A percentile compares a stretch with the other conserved stretches of the same genome.
These are phyloP conservation scores for Glareola pratincola DNA, from an alignment of 2,113 vertebrate genomes.

Conservation along the genomic window DNA sequence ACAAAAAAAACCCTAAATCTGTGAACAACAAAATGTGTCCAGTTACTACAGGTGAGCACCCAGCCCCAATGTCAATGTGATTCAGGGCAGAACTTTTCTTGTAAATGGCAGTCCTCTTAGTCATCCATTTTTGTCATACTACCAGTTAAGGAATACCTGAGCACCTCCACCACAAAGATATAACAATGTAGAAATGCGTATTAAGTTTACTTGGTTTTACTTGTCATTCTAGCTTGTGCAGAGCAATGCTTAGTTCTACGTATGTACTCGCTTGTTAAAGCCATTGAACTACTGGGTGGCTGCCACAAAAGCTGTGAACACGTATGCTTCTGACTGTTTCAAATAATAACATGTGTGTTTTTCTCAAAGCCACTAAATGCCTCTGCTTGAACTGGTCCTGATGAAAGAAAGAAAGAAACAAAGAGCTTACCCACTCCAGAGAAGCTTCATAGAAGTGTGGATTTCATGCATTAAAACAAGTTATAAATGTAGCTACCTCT, in stretches of 20 bases:
- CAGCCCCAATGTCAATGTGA: not conserved
- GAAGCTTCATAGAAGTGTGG: not conserved
- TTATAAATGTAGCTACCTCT: not conserved
- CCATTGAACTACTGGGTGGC: not conserved
- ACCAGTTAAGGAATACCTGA: not conserved
- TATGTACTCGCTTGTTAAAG: not conserved
- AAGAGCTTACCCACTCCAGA: not conserved
- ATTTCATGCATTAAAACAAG: not conserved
- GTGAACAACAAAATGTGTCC: not conserved
- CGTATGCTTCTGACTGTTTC: not conserved
- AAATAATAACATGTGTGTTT: not conserved
- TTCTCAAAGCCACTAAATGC: not conserved
- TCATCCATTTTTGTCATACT: not conserved
- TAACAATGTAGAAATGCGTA: not conserved
- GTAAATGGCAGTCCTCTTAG: not conserved
- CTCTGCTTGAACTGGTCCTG: not conserved
- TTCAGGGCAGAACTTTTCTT: not conserved
- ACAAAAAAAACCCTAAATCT: not conserved
- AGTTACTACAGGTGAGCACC: not conserved
- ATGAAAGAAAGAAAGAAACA: not conserved
- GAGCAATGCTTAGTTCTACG: not conserved
- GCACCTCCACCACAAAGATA: not conserved
- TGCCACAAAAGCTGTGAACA: not conserved
- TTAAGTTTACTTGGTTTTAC: not conserved
- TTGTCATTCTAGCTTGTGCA: not conserved